Evolutionary conservation across 92 coral and sea anemone species (phyloP).

Genomic region (Palythoa grandis): DNA sequence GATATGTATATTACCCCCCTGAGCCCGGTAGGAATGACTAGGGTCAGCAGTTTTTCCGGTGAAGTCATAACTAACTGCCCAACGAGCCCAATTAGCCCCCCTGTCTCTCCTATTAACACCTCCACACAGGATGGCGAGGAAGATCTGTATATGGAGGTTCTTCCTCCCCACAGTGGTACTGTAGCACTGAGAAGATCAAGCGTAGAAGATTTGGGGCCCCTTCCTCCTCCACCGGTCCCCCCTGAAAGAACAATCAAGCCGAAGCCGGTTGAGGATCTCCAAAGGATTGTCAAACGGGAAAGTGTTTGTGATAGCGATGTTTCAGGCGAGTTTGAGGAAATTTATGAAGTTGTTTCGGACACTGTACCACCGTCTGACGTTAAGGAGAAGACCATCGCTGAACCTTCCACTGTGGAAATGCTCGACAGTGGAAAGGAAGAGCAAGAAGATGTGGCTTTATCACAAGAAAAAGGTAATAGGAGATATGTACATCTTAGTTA

Average conservation of each 20-base stretch:
- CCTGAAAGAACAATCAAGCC: conserved; percentile 69
- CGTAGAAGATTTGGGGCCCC: conserved; percentile 76
- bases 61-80: not conserved
- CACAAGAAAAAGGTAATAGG: not conserved
- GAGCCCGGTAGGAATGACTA: conserved; percentile 68
- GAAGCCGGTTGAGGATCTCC: conserved; percentile 44
- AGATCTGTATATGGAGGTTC: conserved; percentile 68
- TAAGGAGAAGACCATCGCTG: conserved; percentile 44
- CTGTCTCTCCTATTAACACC: conserved; percentile 19
- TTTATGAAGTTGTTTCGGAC: conserved; percentile 73
- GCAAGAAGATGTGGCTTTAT: not conserved
- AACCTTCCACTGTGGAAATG: not conserved
- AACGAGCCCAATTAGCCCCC: conserved; percentile 17
- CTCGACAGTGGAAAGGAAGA: not conserved
- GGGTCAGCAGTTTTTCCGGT: conserved; percentile 37
- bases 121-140: conserved; percentile 52
- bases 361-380: conserved; percentile 60
- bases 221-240: conserved; percentile 73
- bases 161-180: conserved; percentile 23
- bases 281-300: conserved; percentile 28
- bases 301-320: conserved; percentile 48
- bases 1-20: conserved; percentile 74
- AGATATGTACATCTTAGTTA: not conserved
- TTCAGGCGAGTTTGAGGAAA: conserved; percentile 66
- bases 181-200: conserved; percentile 47